Evolutionary conservation across 2,797 vertebrate genomes (phyloP).

Genomic region (Pseudomugil tenellus): DNA sequence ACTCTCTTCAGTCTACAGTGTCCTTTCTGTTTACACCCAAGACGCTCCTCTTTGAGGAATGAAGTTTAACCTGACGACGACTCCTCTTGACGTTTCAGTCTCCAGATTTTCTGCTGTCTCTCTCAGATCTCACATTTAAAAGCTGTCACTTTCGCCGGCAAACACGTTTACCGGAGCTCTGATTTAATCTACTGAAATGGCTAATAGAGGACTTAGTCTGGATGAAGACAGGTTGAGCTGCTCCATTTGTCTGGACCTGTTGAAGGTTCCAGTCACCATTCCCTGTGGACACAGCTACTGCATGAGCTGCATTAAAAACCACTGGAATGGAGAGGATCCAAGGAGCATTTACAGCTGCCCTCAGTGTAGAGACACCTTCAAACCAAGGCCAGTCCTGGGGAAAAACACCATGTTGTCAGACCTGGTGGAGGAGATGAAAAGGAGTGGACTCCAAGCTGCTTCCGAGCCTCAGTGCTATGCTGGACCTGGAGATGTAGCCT

Average conservation of each 20-base stretch:
- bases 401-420: neutral
- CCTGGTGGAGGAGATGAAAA: neutral
- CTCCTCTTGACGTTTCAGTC: neutral
- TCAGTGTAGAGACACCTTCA: neutral
- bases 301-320: constrained; percentile 12
- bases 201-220: neutral
- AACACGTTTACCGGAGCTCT: neutral
- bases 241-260: neutral
- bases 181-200: neutral
- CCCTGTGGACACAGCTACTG: constrained; percentile 28
- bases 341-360: neutral
- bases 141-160: too few species aligned
- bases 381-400: neutral
- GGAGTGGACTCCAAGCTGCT: neutral
- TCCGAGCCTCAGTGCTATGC: neutral
- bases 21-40: too few species aligned
- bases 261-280: constrained; percentile 4
- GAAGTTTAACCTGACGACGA: neutral
- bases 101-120: neutral
- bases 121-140: neutral
- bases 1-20: too few species aligned
- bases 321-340: neutral
- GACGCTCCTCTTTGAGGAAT: neutral
- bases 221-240: neutral
- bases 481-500: too few species aligned